These are phyloP conservation scores for Byasa hedistus DNA, from an alignment of 2,888 invertebrate species.

Conservation along the genomic window DNA sequence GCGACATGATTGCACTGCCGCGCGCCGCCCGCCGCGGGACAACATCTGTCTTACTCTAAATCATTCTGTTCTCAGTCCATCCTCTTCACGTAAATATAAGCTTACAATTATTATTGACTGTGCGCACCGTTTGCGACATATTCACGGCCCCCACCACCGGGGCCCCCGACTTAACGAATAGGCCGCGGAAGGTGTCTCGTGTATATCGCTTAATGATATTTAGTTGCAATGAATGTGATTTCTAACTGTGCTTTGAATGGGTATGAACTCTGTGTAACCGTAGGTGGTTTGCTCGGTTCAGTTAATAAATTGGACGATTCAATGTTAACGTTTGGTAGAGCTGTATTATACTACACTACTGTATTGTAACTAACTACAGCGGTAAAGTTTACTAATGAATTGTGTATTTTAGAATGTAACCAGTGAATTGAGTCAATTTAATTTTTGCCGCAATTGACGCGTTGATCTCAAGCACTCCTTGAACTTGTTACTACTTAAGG, in stretches of 20 bases:
- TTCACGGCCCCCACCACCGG: constrained; percentile 32
- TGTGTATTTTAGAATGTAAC: constrained; percentile 53
- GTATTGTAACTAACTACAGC: constrained; percentile 38
- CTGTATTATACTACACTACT: constrained; percentile 40
- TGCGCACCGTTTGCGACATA: constrained; percentile 45
- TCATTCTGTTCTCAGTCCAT: constrained; percentile 71
- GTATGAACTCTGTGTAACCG: constrained; percentile 56
- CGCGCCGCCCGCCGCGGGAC: constrained; percentile 35
- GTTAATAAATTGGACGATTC: constrained; percentile 51
- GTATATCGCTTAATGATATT: constrained; percentile 59
- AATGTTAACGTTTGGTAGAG: constrained; percentile 51
- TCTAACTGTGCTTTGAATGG: constrained; percentile 53
- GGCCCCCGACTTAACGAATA: constrained; percentile 30
- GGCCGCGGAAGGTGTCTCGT: constrained; percentile 43
- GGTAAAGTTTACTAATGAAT: constrained; percentile 47
- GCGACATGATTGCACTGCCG: constrained; percentile 87
- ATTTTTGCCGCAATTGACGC: constrained; percentile 54
- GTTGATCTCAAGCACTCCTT: constrained; percentile 70
- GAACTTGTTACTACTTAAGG: constrained; percentile 57
- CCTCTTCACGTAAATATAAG: constrained; percentile 64
- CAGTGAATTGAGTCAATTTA: constrained; percentile 71
- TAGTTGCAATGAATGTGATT: constrained; percentile 70
- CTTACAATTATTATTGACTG: constrained; percentile 50
- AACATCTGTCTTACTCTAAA: constrained; percentile 63
- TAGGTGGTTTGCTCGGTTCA: constrained; percentile 47